Evolutionary conservation across 2,113 vertebrate genomes (phyloP).

Genomic region (Leucopsar rothschildi): DNA sequence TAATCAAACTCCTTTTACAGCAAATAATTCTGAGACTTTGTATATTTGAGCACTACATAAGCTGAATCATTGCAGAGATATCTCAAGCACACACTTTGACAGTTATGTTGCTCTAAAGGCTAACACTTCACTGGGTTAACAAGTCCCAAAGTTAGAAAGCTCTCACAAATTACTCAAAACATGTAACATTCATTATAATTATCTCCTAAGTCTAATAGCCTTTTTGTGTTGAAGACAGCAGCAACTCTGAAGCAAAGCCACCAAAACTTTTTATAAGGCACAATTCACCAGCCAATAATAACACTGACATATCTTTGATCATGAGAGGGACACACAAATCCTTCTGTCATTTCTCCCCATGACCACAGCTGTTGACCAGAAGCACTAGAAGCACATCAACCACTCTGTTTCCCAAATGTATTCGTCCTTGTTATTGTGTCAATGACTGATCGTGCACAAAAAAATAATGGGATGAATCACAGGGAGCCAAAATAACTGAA

Average conservation of each 20-base stretch:
- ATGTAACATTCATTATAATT: not conserved
- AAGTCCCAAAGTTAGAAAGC: not conserved
- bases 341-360: not conserved
- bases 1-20: not conserved
- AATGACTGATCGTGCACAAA: not conserved
- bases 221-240: not conserved
- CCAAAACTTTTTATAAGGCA: not conserved
- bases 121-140: not conserved
- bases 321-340: not conserved
- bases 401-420: not conserved
- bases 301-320: rapidly evolving
- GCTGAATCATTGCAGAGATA: not conserved
- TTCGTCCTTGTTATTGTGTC: not conserved
- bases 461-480: not conserved
- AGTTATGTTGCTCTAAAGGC: not conserved
- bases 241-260: not conserved
- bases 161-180: not conserved
- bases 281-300: not conserved
- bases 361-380: not conserved
- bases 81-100: not conserved
- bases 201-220: not conserved
- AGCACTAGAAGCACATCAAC: not conserved
- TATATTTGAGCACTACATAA: not conserved
- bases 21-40: not conserved
- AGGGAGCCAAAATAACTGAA: not conserved